Base-by-base conservation (phyloP, 2,888 invertebrate species). In the Nephrotoma flavescens region DNA sequence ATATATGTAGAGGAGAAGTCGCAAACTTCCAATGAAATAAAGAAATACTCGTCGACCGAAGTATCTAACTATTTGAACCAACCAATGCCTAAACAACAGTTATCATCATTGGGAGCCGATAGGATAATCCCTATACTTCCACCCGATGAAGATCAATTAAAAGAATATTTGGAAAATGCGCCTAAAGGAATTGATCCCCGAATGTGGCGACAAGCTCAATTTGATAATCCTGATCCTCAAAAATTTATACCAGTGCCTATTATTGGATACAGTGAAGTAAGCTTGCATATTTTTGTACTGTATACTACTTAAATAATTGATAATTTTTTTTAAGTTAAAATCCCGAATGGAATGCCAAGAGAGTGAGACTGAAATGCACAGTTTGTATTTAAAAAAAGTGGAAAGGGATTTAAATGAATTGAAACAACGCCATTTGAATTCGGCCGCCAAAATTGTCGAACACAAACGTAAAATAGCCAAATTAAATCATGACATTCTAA, bases 181-280 rank as follows among this genome's bases (percentile, higher is more conserved):
- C 99, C 98, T 0, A 94, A 95, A 88, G 96, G 98, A 3, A 96
- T 99, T 90, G 98, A 98, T 91, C 95, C 95, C 86, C 93, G 97
- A 87, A 93, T 99, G 89, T 99, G 99, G 99, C 96, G 96, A 89
- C 98, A 99, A 91, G 99, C 99, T 0, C 97, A 98, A 89, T 92
- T 95, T 42, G 98, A 99, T 90, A 99, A 99, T 92, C 99, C 99
- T 0, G 97, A 99, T 91, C 95, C 97, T 0, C 94, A 94, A 47
- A 95, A 95, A 89, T 96, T 97, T 89, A 95, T 99, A 89, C 99
- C 99, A 0, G 96, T 98, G 11, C 97, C 98, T 0, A 96, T 99
- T 91, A 95, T 98, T 88, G 99, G 99, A 0, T 98, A 99, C 90
- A 93, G 94, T 47, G 95, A 96, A 91, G 92, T 94, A 85, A 11